A percentile compares a stretch with the other conserved stretches of the same genome.
These are phyloP conservation scores for Acanthurus tractus DNA, from an alignment of 2,797 vertebrate genomes.

Conservation along the genomic window DNA sequence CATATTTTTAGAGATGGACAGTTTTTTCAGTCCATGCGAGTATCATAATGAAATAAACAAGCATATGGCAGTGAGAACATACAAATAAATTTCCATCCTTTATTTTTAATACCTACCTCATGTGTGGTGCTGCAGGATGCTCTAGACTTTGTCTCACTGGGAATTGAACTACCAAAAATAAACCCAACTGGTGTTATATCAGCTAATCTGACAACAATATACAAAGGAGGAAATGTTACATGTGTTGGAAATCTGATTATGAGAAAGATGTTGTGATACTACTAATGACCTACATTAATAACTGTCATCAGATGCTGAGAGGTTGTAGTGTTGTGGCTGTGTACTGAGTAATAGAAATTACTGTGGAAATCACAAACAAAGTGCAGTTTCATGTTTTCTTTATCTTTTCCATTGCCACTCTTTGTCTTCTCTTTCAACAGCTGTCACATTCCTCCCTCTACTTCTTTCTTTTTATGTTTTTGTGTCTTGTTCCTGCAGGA, in stretches of 20 bases:
- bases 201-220: not conserved
- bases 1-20: not conserved
- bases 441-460: not conserved
- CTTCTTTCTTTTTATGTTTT: conserved; percentile 6
- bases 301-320: conserved; percentile 6
- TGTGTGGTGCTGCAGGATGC: not conserved
- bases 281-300: not conserved
- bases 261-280: not conserved
- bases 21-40: not conserved
- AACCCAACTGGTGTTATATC: not conserved
- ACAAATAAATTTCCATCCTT: not conserved
- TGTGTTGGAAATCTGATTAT: conserved; percentile 6
- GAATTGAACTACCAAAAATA: conserved; percentile 4
- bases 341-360: not conserved
- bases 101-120: not conserved
- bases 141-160: not conserved
- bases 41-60: not conserved
- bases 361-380: conserved; percentile 17
- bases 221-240: not conserved
- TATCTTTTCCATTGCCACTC: not conserved
- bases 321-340: not conserved
- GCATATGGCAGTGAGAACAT: not conserved
- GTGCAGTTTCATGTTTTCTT: not conserved
- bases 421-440: not conserved
- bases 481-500: conserved; percentile 85